A percentile compares a stretch with the other conserved stretches of the same genome.
Evolutionary conservation across 2,113 vertebrate genomes (phyloP).

Genomic region (Peromyscus californicus): DNA sequence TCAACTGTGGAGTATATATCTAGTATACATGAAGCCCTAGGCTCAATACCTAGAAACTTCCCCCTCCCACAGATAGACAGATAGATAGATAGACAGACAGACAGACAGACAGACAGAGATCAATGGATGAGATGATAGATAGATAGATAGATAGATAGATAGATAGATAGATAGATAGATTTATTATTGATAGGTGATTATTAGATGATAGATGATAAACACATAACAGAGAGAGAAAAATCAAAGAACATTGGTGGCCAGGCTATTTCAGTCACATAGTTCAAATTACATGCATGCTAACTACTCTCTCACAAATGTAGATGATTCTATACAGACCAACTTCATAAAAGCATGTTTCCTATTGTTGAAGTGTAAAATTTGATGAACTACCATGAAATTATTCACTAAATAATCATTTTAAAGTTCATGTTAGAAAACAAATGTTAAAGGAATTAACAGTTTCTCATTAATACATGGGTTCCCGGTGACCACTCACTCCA

Average conservation of each 20-base stretch:
- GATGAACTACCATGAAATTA: constrained; percentile 16
- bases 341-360: not conserved
- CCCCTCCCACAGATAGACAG: not conserved
- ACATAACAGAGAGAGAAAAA: not conserved
- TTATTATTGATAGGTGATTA: not conserved
- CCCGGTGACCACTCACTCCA: not conserved
- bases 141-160: not conserved
- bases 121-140: no score
- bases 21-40: not conserved
- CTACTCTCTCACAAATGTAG: not conserved
- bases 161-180: not conserved
- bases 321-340: not conserved
- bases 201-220: not conserved
- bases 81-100: not conserved
- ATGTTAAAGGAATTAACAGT: constrained; percentile 22
- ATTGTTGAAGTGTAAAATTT: not conserved
- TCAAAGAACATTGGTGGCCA: not conserved
- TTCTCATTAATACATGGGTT: not conserved
- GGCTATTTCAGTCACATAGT: not conserved
- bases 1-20: not conserved
- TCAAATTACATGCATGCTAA: not conserved
- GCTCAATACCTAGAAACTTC: not conserved
- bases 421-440: not conserved
- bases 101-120: not conserved
- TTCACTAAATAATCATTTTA: constrained; percentile 16